These are phyloP conservation scores for Zaprionus tsacasi DNA, from an alignment of 1,140 invertebrate genomes.

Conservation along the genomic window DNA sequence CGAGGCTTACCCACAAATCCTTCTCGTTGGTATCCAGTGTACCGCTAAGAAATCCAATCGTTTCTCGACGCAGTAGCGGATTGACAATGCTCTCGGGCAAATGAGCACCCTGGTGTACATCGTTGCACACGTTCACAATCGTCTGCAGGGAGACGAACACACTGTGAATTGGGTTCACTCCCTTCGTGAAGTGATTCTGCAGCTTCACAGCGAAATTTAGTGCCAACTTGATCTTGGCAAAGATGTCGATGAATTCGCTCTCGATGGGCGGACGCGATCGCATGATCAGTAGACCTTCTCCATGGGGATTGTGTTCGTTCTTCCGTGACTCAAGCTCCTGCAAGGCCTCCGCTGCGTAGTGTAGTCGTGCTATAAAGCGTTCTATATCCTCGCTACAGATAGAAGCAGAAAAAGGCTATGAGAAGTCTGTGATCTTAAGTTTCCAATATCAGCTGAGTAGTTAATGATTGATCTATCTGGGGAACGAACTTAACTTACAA, in stretches of 20 bases:
- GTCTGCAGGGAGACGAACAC: slow-evolving; percentile 71
- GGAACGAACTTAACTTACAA: slow-evolving; percentile 43
- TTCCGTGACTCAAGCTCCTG: slow-evolving; percentile 70
- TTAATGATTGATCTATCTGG: not conserved
- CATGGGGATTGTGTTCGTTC: slow-evolving; percentile 74
- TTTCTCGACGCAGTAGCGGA: slow-evolving; percentile 71
- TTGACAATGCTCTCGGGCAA: slow-evolving; percentile 71
- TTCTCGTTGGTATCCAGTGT: slow-evolving; percentile 58
- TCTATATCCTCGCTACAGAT: slow-evolving; percentile 68
- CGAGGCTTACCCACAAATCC: slow-evolving; percentile 70
- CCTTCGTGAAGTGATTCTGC: slow-evolving; percentile 71
- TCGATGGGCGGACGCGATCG: slow-evolving; percentile 76
- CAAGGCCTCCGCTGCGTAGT: slow-evolving; percentile 76
- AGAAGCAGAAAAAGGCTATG: not conserved
- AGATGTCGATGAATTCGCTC: slow-evolving; percentile 74
- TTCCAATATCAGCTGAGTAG: too few species aligned
- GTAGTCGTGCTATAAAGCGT: slow-evolving; percentile 72
- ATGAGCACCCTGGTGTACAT: slow-evolving; percentile 61
- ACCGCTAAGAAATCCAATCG: slow-evolving; percentile 56
- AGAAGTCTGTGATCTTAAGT: not conserved
- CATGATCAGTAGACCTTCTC: slow-evolving; percentile 69
- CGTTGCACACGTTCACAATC: slow-evolving; percentile 74
- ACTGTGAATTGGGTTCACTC: slow-evolving; percentile 64
- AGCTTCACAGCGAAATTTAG: slow-evolving; percentile 69
- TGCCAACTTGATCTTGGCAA: slow-evolving; percentile 72